Percentiles rank a stretch among this genome's conserved stretches.
Conservation (phyloP, 2,797 vertebrate genomes). For the Varecia variegata region DNA sequence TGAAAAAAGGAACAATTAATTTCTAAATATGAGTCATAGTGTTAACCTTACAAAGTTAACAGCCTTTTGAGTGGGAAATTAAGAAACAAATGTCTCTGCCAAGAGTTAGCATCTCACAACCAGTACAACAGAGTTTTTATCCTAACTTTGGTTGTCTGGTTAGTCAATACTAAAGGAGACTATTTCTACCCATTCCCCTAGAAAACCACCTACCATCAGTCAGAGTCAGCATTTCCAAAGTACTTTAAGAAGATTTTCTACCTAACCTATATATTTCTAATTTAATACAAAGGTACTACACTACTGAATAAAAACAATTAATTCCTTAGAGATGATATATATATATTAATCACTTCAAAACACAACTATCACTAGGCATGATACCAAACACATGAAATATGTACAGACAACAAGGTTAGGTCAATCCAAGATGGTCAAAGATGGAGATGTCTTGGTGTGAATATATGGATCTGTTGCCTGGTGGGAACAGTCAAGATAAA, state of each 20-base stretch:
- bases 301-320: slow-evolving; percentile 13
- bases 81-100: background rate
- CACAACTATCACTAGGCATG: background rate
- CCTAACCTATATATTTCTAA: background rate
- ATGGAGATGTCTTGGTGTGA: background rate
- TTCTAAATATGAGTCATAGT: slow-evolving; percentile 1
- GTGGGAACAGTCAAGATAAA: background rate
- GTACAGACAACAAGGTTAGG: background rate
- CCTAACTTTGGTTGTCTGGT: background rate
- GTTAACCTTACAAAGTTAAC: background rate
- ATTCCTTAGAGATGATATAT: background rate
- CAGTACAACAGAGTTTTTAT: background rate
- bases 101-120: slow-evolving; percentile 1
- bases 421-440: background rate
- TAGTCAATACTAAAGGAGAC: slow-evolving; percentile 14
- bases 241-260: background rate
- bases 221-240: background rate
- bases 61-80: background rate
- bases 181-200: background rate
- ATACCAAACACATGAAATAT: background rate
- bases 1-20: slow-evolving; percentile 12
- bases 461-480: background rate
- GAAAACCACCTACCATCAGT: background rate
- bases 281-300: slow-evolving; percentile 26
- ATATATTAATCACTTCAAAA: background rate